Percentiles rank a stretch among this genome's conserved stretches.
Conservation (phyloP, 2,797 vertebrate genomes). For the Platyrinchus mystaceus region DNA sequence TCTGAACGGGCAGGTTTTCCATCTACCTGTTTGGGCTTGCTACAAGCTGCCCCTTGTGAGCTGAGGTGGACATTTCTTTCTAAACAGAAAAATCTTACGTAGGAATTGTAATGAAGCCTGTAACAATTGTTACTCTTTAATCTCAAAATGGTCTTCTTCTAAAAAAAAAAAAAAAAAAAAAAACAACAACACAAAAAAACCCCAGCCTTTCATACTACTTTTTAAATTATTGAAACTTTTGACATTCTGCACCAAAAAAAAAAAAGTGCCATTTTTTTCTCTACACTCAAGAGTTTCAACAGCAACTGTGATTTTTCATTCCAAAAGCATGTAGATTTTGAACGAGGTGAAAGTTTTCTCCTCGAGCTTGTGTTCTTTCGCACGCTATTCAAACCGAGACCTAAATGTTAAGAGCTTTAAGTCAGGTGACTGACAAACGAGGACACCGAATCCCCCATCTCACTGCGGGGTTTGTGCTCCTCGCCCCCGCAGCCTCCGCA, state of each 20-base stretch:
- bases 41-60: background rate
- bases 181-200: background rate
- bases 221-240: background rate
- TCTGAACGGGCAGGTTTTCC: background rate
- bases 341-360: background rate
- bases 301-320: background rate
- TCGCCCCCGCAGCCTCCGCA: background rate
- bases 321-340: background rate
- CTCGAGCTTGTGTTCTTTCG: background rate
- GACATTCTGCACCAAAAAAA: background rate
- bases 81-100: accelerated
- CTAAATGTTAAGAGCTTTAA: background rate
- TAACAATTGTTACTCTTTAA: background rate
- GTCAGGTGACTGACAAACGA: background rate
- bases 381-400: background rate
- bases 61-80: background rate
- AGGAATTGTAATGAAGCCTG: background rate
- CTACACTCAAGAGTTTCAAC: background rate
- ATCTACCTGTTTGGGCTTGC: accelerated
- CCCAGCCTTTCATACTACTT: accelerated
- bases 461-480: background rate
- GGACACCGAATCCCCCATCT: background rate
- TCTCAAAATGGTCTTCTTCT: background rate
- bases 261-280: background rate
- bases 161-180: background rate